phyloP scores from a whole-genome alignment of 2,113 vertebrate genomes.

The Grammomys surdaster region DNA sequence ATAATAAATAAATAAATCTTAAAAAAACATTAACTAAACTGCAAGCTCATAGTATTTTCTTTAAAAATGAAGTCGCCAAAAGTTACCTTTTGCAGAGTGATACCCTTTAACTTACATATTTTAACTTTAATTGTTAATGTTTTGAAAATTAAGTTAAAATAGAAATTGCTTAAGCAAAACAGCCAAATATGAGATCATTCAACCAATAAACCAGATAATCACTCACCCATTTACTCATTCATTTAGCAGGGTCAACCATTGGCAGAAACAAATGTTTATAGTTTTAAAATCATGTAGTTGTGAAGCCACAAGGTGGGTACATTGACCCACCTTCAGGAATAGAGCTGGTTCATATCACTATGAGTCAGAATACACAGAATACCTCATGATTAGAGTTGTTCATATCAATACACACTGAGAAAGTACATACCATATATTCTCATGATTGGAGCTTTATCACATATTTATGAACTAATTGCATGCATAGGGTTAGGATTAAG shows the following conservation, averaged over 20 bases:
- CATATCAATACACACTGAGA: neutral
- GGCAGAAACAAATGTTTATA: neutral
- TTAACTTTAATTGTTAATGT: conserved; percentile 54
- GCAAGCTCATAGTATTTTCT: neutral
- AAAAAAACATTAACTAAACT: neutral
- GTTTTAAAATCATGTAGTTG: neutral
- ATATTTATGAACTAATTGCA: neutral
- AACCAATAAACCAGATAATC: neutral
- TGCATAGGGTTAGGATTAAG: neutral
- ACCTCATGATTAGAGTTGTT: neutral
- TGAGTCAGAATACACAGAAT: neutral
- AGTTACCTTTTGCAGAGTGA: conserved; percentile 12
- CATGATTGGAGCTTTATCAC: neutral
- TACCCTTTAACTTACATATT: conserved; percentile 12
- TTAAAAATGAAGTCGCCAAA: conserved; percentile 26
- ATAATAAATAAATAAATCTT: too few relatives aligned
- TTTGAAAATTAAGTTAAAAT: conserved; percentile 39
- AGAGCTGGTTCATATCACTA: neutral
- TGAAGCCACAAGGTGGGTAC: neutral
- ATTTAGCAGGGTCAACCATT: neutral
- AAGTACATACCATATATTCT: neutral
- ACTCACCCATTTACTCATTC: neutral
- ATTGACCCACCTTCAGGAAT: neutral
- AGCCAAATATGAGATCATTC: neutral
- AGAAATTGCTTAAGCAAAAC: neutral